phyloP scores from a whole-genome alignment of 2,797 vertebrate genomes.

The Tinamus major region DNA sequence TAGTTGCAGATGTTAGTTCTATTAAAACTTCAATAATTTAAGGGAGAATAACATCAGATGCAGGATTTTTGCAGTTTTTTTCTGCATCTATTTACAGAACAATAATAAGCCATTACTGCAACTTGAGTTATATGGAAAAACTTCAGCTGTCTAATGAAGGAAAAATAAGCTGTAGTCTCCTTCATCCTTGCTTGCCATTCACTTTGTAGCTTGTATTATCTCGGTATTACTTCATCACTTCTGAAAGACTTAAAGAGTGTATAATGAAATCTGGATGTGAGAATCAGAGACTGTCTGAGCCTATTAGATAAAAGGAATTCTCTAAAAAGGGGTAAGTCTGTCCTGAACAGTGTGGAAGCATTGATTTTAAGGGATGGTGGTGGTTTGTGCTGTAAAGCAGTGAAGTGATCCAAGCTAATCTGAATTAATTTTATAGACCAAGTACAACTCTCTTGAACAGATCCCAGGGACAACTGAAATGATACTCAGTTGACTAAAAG shows the following conservation, averaged over 20 bases:
- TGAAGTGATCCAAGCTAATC: background rate
- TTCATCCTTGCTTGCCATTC: background rate
- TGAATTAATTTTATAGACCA: background rate
- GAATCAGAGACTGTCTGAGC: accelerated
- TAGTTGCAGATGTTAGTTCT: background rate
- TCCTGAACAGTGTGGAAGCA: background rate
- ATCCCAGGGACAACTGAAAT: background rate
- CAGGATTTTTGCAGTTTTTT: background rate
- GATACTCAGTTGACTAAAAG: slow-evolving; percentile 20
- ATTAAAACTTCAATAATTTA: background rate
- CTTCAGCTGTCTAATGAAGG: background rate
- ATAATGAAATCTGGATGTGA: background rate
- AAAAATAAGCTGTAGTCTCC: background rate
- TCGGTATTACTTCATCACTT: background rate
- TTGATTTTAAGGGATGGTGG: background rate
- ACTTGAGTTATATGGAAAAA: accelerated
- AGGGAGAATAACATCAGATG: accelerated
- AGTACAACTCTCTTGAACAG: background rate
- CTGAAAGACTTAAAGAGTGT: background rate
- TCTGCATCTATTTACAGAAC: background rate
- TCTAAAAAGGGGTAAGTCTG: background rate
- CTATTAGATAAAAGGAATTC: background rate
- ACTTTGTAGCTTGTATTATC: no score
- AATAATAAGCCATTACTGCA: background rate
- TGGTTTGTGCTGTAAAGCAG: background rate